Evolutionary conservation across 2,797 vertebrate species (phyloP), one percentile per base, ranked within the genome.

Genomic region (Borostomias antarcticus): DNA sequence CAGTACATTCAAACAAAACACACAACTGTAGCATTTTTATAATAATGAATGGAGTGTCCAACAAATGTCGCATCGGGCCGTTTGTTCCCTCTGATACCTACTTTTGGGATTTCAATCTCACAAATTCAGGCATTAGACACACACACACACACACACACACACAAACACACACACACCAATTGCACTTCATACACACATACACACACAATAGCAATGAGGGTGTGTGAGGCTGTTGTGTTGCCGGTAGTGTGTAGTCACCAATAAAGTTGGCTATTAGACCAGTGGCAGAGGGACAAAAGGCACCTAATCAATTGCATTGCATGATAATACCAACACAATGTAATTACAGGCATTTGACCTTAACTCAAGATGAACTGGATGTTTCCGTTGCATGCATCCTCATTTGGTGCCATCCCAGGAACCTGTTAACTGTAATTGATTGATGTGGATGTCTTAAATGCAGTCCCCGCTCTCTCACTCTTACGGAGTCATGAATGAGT

Each of bases 401-500:
- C 40, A 43, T 43, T 17, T 15, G 4, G 40, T 15, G 40, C 13
- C n/a, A 43, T 43, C 40, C 40, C n/a, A n/a, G 25, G 17, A 29
- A 17, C 28, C 51, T 57, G 29, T 57, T 57, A 26, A 6, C 53
- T 48, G 25, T 10, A 23, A 52, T 52, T 52, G 11, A 26, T 25
- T 52, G 0, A 4, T 52, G 19, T 52, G 19, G 19, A 19, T 21
- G 48, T 21, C 21, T 4, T 88, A 82, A 84, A 83, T 82, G 70
- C 80, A 80, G 85, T 84, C 78, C 85, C 74, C 1, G 69, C 82
- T 85, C 84, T 84, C n/a, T n/a, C n/a, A 83, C 23, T 9, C 35
- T 15, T 43, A 11, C 2, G 40, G 13, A 85, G 82, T 89, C 85
- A 83, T 84, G 87, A 89, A 87, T 86, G 86, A 73, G 73, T 30